These are phyloP conservation scores for Apis dorsata DNA, from an alignment of 1,140 invertebrate genomes.

Conservation along the genomic window DNA sequence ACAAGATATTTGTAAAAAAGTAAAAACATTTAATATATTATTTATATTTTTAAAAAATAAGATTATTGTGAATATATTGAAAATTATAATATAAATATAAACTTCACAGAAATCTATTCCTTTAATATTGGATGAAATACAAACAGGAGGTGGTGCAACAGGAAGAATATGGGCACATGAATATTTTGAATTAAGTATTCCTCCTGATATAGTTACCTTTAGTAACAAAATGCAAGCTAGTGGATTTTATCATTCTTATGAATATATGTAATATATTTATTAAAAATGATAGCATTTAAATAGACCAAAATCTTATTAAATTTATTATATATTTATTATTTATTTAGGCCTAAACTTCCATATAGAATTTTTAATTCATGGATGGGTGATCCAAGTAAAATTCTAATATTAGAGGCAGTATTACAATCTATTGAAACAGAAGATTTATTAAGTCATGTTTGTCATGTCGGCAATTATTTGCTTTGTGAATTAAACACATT, in stretches of 20 bases:
- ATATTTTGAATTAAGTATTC: slow-evolving; percentile 35
- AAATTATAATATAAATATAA: not conserved
- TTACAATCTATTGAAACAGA: slow-evolving; percentile 37
- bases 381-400: slow-evolving; percentile 35
- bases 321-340: not conserved
- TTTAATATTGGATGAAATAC: slow-evolving; percentile 38
- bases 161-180: slow-evolving; percentile 48
- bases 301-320: not conserved
- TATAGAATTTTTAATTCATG: slow-evolving; percentile 35
- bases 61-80: not conserved
- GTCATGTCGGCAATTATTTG: slow-evolving; percentile 31
- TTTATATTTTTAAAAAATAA: not conserved
- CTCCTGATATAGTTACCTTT: slow-evolving; percentile 40
- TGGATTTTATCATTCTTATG: slow-evolving; percentile 38
- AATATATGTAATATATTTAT: slow-evolving; percentile 36
- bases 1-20: slow-evolving; percentile 31
- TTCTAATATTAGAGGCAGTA: slow-evolving; percentile 34
- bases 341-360: slow-evolving; percentile 9
- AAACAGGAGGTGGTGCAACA: slow-evolving; percentile 42
- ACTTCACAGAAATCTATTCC: slow-evolving; percentile 30
- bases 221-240: slow-evolving; percentile 42
- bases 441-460: slow-evolving; percentile 42
- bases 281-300: not conserved
- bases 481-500: slow-evolving; percentile 39
- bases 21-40: not conserved